These are phyloP conservation scores for Tyto alba DNA, from an alignment of 2,113 vertebrate species.

Conservation along the genomic window DNA sequence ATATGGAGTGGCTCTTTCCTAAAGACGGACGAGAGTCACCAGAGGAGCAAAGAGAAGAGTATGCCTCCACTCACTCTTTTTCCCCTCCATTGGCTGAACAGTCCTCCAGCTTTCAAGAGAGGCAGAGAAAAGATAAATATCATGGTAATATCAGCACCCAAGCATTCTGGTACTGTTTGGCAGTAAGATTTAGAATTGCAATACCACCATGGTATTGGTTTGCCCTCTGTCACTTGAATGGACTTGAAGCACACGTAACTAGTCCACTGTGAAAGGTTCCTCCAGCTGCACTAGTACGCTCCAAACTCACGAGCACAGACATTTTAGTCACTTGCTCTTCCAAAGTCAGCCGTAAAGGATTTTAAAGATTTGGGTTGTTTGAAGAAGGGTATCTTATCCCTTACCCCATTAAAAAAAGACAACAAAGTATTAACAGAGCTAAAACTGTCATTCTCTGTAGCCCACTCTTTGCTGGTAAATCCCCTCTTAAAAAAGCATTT, in stretches of 20 bases:
- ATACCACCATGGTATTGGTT: fast-evolving
- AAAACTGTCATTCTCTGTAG: background rate
- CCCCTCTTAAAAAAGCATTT: background rate
- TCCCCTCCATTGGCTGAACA: background rate
- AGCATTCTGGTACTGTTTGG: background rate
- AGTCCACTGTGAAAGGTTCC: background rate
- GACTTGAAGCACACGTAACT: background rate
- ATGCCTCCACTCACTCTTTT: background rate
- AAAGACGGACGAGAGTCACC: background rate
- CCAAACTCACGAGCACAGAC: fast-evolving
- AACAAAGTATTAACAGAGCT: background rate
- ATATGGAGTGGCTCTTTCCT: background rate
- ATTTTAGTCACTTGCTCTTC: background rate
- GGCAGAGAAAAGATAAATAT: background rate
- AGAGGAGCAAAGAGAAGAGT: background rate
- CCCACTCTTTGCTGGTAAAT: background rate
- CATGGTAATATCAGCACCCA: background rate
- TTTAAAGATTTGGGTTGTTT: background rate
- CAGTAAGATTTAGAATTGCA: background rate
- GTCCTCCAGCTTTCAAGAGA: too few relatives aligned
- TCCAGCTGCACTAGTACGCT: background rate
- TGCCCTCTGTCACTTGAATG: background rate
- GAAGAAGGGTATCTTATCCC: background rate
- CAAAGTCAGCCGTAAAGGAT: background rate
- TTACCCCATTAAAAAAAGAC: background rate